A percentile compares a stretch with the other conserved stretches of the same genome.
Conservation (phyloP, 2,113 vertebrate species). For the Turnix velox region DNA sequence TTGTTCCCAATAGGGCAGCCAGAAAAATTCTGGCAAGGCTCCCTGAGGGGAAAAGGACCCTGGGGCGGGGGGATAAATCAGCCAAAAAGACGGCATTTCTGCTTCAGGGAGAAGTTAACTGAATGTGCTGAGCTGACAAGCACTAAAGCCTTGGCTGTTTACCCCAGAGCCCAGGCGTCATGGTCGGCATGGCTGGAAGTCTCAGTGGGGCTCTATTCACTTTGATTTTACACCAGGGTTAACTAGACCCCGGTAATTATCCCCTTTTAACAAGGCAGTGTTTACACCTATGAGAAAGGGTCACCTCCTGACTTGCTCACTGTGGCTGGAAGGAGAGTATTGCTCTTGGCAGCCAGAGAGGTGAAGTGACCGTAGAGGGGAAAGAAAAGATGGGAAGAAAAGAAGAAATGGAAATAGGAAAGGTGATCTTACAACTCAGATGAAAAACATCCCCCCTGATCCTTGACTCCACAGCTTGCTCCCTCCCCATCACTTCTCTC, state of each 20-base stretch:
- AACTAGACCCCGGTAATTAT: conserved; percentile 52
- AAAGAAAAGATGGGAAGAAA: background rate
- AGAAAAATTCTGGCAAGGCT: background rate
- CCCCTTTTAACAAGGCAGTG: conserved; percentile 63
- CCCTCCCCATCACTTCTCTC: background rate
- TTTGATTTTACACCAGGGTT: conserved; percentile 63
- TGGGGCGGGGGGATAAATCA: background rate
- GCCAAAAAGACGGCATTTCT: background rate
- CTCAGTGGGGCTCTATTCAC: conserved; percentile 44
- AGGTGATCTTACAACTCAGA: conserved; percentile 48
- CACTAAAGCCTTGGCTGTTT: conserved; percentile 28
- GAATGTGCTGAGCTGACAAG: conserved; percentile 36
- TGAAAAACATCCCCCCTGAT: conserved; percentile 1
- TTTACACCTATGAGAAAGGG: conserved; percentile 46
- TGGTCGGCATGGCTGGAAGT: conserved; percentile 2
- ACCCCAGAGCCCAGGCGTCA: background rate
- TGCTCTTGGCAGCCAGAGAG: conserved; percentile 29
- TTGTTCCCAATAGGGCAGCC: background rate
- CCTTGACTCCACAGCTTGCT: background rate
- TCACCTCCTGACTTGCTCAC: conserved; percentile 25
- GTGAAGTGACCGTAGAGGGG: background rate
- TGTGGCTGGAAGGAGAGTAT: background rate
- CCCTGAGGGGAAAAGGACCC: background rate
- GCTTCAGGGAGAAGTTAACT: conserved; percentile 4
- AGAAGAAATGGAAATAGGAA: background rate